These are phyloP conservation scores for Caenorhabditis sulstoni DNA, from an alignment of 2,888 invertebrate genomes.

Conservation along the genomic window DNA sequence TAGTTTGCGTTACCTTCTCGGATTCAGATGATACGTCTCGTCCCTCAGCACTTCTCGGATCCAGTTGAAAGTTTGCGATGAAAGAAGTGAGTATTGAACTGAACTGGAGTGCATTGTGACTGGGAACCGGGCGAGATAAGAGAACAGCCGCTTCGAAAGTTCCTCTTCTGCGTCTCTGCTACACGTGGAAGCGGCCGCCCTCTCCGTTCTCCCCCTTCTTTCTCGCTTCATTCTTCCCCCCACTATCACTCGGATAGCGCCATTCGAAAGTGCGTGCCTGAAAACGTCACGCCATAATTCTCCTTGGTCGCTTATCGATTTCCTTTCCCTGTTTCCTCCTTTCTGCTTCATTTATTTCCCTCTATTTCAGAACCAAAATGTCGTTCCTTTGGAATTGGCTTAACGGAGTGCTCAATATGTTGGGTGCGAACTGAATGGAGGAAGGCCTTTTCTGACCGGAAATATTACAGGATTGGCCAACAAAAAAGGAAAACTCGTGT, in stretches of 20 bases:
- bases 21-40: too few species aligned
- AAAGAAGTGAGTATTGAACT: not conserved
- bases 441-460: not conserved
- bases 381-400: slow-evolving; percentile 83
- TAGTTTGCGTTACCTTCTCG: too few species aligned
- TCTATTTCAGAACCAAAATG: slow-evolving; percentile 56
- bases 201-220: slow-evolving; percentile 3
- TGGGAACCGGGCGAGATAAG: too few species aligned
- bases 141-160: too few species aligned
- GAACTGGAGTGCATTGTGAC: too few species aligned
- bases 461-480: slow-evolving; percentile 92
- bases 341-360: not conserved
- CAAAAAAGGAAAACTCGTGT: slow-evolving; percentile 98
- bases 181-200: slow-evolving; percentile 1
- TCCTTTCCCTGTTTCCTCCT: not conserved
- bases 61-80: not conserved
- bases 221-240: not conserved
- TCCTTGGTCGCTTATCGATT: not conserved
- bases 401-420: slow-evolving; percentile 82
- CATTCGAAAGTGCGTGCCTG: not conserved
- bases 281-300: slow-evolving; percentile 32
- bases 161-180: not conserved
- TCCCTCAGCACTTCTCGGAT: too few species aligned
- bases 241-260: slow-evolving; percentile 16
- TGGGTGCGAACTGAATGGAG: slow-evolving; percentile 81